Evolutionary conservation across 2,888 invertebrate species (phyloP), one percentile per base, ranked within the genome.

Genomic region (Heteromyza rotundicornis): DNA sequence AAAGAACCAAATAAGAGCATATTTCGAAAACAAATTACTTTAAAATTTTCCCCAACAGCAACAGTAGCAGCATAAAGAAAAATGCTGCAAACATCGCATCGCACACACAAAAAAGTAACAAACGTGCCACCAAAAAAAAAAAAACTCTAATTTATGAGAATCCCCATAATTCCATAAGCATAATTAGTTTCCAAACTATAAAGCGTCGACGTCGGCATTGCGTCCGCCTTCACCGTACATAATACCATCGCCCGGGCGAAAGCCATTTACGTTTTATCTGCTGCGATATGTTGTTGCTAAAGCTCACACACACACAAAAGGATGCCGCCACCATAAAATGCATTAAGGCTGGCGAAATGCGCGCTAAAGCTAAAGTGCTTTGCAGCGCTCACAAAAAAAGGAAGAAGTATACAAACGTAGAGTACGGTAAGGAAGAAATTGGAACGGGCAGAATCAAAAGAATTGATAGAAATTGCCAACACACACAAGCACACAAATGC

Each of bases 151-250:
- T 68, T 70, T 68, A 67, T 63, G 59, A 62, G 66, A 64, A 65
- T 66, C 67, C 62, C 64, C 66, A 68, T 71, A 71, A 71, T 68
- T 71, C 78, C 78, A 72, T 79, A 79, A 79, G 72, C 76, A 77
- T 80, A 79, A 79, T 79, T 79, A 79, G 79, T 79, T 79, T 79
- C 74, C 74, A 72, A 77, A 78, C 71, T 77, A 73, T 71, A 71
- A n/a, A n/a, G n/a, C n/a, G n/a, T n/a, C n/a, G n/a, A n/a, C n/a
- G n/a, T n/a, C n/a, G n/a, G n/a, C n/a, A n/a, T n/a, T n/a, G n/a
- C n/a, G n/a, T n/a, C n/a, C n/a, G n/a, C n/a, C n/a, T n/a, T n/a
- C n/a, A n/a, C n/a, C n/a, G n/a, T 27, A 27, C 40, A 3, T 3
- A 40, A 40, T 2, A 7, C 10, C 40, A 40, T 12, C 8, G 40